phyloP scores from a whole-genome alignment of 1,140 invertebrate genomes.

The Campoletis sonorensis region DNA sequence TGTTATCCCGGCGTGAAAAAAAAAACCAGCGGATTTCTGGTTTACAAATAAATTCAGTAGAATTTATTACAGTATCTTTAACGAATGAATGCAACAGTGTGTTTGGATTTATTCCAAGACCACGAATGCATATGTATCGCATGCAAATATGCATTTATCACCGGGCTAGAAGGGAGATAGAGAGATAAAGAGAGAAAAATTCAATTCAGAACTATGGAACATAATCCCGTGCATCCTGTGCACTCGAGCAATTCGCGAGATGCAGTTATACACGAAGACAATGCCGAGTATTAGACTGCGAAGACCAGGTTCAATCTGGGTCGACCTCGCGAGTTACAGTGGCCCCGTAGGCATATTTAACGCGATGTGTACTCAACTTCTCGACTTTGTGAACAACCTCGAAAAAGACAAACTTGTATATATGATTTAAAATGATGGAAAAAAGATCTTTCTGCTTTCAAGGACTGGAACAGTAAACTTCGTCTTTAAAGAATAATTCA shows the following conservation, averaged over 20 bases:
- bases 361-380: background rate
- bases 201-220: background rate
- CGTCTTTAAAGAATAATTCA: too few species aligned
- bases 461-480: too few species aligned
- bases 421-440: too few species aligned
- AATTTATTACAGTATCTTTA: too few species aligned
- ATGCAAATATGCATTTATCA: background rate
- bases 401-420: too few species aligned
- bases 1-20: too few species aligned
- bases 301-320: constrained; percentile 3
- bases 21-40: too few species aligned
- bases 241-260: constrained; percentile 2
- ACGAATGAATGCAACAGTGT: too few species aligned
- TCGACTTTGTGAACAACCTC: background rate
- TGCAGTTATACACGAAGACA: constrained; percentile 8
- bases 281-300: constrained; percentile 7
- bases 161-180: background rate
- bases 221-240: constrained; percentile 5
- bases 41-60: too few species aligned
- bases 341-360: background rate
- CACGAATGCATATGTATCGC: background rate
- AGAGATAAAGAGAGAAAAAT: background rate
- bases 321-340: constrained; percentile 5
- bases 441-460: too few species aligned
- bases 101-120: too few species aligned